Conservation (phyloP, 1,140 invertebrate species). For the Uloborus diversus region DNA sequence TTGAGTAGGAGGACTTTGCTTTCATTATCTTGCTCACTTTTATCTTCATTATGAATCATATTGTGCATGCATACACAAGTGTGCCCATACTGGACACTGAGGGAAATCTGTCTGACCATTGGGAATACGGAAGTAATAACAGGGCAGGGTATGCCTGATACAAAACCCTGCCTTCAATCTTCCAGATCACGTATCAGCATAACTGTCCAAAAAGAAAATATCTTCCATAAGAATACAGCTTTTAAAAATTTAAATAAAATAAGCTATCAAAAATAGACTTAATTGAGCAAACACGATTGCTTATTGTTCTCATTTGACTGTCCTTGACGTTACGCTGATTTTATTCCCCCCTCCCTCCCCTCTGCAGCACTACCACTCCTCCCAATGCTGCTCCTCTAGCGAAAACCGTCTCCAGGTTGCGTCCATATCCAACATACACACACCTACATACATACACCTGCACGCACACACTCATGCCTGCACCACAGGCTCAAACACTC, state of each 20-base stretch:
- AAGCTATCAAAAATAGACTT: too few species aligned
- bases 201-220: conserved; percentile 19
- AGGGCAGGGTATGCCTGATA: conserved; percentile 40
- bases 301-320: too few species aligned
- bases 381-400: too few species aligned
- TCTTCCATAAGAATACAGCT: background rate
- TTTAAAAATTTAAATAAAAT: background rate
- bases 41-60: conserved; percentile 47
- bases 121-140: conserved; percentile 17
- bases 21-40: conserved; percentile 45
- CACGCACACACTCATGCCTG: too few species aligned
- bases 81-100: conserved; percentile 47
- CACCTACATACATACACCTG: too few species aligned
- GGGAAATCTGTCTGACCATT: conserved; percentile 14
- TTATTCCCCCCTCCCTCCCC: too few species aligned
- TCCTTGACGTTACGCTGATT: too few species aligned
- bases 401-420: too few species aligned
- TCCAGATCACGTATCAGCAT: conserved; percentile 44
- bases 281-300: too few species aligned
- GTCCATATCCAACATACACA: too few species aligned
- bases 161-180: conserved; percentile 50
- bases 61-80: conserved; percentile 11
- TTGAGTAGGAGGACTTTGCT: conserved; percentile 30
- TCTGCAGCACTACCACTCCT: too few species aligned
- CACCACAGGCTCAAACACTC: too few species aligned